Percentiles rank a stretch among this genome's conserved stretches.
Conservation (phyloP, 2,113 vertebrate genomes). For the Pelodiscus sinensis region DNA sequence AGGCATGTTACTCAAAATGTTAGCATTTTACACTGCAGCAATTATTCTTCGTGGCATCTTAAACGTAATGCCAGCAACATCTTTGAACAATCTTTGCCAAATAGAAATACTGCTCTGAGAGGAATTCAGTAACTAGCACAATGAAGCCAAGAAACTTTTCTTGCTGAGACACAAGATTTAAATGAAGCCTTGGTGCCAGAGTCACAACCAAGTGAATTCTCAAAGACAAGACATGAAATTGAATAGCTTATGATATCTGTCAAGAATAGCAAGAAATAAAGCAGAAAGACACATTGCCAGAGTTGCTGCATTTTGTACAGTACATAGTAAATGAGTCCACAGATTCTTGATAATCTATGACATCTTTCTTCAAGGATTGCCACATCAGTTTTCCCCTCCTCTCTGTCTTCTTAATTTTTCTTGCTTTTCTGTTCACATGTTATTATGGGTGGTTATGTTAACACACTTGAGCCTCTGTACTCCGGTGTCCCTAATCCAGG, state of each 20-base stretch:
- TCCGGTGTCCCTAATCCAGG: too few species aligned
- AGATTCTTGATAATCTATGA: neutral
- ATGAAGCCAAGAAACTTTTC: neutral
- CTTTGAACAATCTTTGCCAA: slow-evolving; percentile 2
- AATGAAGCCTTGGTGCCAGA: neutral
- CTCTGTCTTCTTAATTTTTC: neutral
- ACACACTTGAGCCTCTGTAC: neutral
- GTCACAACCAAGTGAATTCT: neutral
- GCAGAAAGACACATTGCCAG: neutral
- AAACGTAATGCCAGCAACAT: neutral
- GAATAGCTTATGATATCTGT: neutral
- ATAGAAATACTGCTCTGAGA: neutral
- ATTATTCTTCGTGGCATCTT: neutral
- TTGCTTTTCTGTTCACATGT: neutral
- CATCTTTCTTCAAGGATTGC: neutral
- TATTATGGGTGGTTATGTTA: neutral
- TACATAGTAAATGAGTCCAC: neutral
- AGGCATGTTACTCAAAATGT: neutral
- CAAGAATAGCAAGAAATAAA: neutral
- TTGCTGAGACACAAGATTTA: slow-evolving; percentile 10
- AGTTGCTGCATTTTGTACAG: neutral
- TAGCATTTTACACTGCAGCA: neutral
- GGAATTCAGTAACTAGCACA: slow-evolving; percentile 21
- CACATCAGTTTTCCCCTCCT: neutral
- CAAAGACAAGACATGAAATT: neutral